phyloP scores from a whole-genome alignment of 2,113 vertebrate genomes.

The Macrotis lagotis region DNA sequence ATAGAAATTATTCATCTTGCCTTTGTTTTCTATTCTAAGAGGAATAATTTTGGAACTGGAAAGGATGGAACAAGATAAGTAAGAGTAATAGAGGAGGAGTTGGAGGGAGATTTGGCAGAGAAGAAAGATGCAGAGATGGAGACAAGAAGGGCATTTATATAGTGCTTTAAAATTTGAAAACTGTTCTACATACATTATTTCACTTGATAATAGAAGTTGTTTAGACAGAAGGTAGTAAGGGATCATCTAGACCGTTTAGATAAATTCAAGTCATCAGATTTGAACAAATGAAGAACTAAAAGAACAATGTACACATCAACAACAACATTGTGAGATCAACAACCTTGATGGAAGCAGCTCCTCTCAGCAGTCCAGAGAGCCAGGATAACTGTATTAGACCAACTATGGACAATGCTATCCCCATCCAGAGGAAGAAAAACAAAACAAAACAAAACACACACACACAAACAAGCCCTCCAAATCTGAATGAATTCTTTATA shows the following conservation, averaged over 20 bases:
- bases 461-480: too few species aligned
- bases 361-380: too few species aligned
- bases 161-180: not conserved
- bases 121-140: not conserved
- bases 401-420: too few species aligned
- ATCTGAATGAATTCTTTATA: too few species aligned
- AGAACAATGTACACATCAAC: too few species aligned
- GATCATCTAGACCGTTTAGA: not conserved
- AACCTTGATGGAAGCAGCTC: too few species aligned
- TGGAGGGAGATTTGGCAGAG: not conserved
- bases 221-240: not conserved
- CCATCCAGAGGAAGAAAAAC: too few species aligned
- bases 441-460: too few species aligned
- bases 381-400: too few species aligned
- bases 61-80: not conserved
- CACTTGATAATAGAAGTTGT: not conserved
- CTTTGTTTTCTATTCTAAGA: not conserved
- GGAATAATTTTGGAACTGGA: not conserved
- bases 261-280: not conserved
- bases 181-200: not conserved
- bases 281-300: too few species aligned
- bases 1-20: not conserved
- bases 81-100: not conserved
- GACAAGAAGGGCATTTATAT: not conserved
- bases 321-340: too few species aligned